phyloP scores from a whole-genome alignment of 2,797 vertebrate species.

The Crocodylus rhombifer region DNA sequence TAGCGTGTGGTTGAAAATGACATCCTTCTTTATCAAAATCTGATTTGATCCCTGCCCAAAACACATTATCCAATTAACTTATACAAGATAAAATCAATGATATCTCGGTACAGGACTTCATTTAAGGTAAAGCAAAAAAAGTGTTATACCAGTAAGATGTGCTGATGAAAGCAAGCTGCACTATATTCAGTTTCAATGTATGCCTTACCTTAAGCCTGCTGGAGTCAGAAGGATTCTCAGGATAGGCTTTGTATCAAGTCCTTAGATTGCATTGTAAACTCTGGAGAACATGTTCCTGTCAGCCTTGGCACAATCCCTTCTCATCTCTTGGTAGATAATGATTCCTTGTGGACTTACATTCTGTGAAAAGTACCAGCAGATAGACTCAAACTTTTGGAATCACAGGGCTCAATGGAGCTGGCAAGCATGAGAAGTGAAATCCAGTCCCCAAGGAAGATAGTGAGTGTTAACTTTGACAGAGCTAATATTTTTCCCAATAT shows the following conservation, averaged over 20 bases:
- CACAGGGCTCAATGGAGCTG: background rate
- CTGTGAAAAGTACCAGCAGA: background rate
- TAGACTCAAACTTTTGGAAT: background rate
- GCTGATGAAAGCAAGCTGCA: background rate
- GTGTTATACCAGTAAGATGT: background rate
- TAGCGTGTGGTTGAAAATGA: slow-evolving; percentile 18
- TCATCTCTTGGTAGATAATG: background rate
- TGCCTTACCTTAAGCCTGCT: background rate
- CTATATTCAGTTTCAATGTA: background rate
- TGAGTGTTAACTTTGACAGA: background rate
- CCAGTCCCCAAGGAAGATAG: background rate
- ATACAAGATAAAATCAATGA: background rate
- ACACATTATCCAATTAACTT: slow-evolving; percentile 21
- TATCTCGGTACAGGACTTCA: background rate
- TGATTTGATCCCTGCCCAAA: slow-evolving; percentile 44
- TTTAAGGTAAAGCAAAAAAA: background rate
- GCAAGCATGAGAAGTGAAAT: background rate
- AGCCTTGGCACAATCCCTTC: background rate
- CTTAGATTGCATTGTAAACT: background rate
- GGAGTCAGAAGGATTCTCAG: background rate
- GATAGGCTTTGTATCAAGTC: background rate
- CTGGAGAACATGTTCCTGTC: background rate
- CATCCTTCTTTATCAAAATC: slow-evolving; percentile 21
- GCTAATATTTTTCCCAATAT: background rate
- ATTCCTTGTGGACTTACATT: background rate